These are phyloP conservation scores for Cromileptes altivelis DNA, from an alignment of 2,113 vertebrate species.

Conservation along the genomic window DNA sequence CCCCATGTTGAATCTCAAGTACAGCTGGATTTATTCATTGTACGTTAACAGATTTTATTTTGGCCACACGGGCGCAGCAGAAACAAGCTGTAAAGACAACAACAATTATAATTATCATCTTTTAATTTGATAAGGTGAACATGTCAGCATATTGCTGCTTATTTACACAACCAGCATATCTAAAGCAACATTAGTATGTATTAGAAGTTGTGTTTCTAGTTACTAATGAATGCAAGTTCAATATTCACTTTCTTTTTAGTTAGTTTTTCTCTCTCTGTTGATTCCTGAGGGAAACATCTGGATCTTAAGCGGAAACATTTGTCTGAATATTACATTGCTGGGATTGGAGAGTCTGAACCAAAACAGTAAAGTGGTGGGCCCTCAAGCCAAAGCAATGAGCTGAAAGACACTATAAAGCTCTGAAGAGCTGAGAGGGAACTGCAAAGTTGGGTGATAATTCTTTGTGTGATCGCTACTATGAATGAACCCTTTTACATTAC, in stretches of 20 bases:
- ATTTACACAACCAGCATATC: neutral
- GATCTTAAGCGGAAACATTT: neutral
- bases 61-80: neutral
- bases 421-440: neutral
- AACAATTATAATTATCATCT: neutral
- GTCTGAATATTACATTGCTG: neutral
- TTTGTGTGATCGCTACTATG: neutral
- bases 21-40: neutral
- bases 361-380: neutral
- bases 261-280: neutral
- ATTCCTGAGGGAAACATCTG: neutral
- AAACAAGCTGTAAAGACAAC: neutral
- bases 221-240: neutral
- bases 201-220: neutral
- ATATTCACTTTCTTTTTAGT: neutral
- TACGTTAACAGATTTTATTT: neutral
- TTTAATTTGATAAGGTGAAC: neutral
- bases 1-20: neutral
- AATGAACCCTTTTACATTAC: no score
- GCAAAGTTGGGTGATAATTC: neutral
- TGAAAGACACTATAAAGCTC: neutral
- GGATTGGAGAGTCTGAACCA: neutral
- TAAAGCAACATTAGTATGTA: neutral
- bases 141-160: neutral
- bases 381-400: neutral